A percentile compares a stretch with the other conserved stretches of the same genome.
phyloP scores from a whole-genome alignment of 2,113 vertebrate species.

The Syrmaticus mikado region DNA sequence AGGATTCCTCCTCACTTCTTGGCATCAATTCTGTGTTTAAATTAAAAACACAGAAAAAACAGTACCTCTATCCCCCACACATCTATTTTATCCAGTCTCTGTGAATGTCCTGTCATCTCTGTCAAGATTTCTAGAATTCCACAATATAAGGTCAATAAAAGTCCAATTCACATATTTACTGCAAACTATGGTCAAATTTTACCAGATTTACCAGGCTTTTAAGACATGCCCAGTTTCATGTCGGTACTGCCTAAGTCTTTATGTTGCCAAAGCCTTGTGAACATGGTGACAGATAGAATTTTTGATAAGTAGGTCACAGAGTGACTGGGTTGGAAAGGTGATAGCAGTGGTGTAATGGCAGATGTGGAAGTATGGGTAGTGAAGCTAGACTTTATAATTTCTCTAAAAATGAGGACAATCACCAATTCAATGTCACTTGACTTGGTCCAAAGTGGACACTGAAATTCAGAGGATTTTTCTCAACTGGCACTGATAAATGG shows the following conservation, averaged over 20 bases:
- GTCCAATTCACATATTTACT: not conserved
- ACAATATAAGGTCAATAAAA: not conserved
- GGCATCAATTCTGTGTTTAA: not conserved
- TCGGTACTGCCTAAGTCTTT: not conserved
- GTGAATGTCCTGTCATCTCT: not conserved
- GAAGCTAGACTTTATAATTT: not conserved
- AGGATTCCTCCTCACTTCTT: not conserved
- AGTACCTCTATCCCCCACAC: accelerated
- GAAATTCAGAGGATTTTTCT: not conserved
- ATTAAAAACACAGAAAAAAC: not conserved
- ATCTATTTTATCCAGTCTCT: not conserved
- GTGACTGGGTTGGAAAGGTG: not conserved
- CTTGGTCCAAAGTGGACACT: not conserved
- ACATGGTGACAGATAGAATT: not conserved
- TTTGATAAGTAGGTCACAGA: not conserved
- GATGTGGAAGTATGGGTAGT: not conserved
- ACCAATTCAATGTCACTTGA: not conserved
- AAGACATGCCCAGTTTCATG: not conserved
- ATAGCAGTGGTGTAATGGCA: not conserved
- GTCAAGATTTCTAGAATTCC: not conserved
- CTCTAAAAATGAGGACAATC: not conserved
- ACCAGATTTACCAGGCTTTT: not conserved
- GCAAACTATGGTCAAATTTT: not conserved
- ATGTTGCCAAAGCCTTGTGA: not conserved
- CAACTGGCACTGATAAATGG: not conserved